Conservation (phyloP, 2,113 vertebrate species). For the Cryptoleucopteryx plumbea region DNA sequence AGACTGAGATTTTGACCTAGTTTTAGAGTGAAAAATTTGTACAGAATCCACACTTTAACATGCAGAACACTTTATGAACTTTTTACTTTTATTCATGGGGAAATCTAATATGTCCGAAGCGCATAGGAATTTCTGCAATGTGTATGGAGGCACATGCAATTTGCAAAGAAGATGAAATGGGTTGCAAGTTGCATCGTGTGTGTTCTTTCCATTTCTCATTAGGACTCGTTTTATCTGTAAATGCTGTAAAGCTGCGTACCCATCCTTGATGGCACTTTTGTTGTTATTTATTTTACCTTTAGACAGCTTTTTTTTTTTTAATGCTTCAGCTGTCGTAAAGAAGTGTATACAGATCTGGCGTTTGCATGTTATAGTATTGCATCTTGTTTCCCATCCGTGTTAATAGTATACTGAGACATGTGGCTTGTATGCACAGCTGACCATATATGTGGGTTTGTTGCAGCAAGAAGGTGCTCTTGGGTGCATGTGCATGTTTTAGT, state of each 20-base stretch:
- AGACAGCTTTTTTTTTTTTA: not conserved
- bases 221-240: not conserved
- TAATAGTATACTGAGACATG: not conserved
- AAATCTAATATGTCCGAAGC: not conserved
- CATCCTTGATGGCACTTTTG: not conserved
- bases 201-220: not conserved
- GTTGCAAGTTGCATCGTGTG: not conserved
- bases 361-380: not conserved
- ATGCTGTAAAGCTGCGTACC: not conserved
- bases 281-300: not conserved
- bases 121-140: not conserved
- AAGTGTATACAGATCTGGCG: not conserved
- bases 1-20: not conserved
- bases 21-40: not conserved
- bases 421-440: not conserved
- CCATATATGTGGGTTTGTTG: not conserved
- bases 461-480: not conserved
- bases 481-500: not conserved
- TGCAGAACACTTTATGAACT: not conserved
- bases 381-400: not conserved
- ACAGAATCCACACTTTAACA: not conserved
- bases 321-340: not conserved
- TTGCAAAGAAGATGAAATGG: not conserved
- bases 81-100: not conserved
- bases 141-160: not conserved